These are phyloP conservation scores for Sinocyclocheilus maitianheensis DNA, from an alignment of 2,113 vertebrate species.

Conservation along the genomic window DNA sequence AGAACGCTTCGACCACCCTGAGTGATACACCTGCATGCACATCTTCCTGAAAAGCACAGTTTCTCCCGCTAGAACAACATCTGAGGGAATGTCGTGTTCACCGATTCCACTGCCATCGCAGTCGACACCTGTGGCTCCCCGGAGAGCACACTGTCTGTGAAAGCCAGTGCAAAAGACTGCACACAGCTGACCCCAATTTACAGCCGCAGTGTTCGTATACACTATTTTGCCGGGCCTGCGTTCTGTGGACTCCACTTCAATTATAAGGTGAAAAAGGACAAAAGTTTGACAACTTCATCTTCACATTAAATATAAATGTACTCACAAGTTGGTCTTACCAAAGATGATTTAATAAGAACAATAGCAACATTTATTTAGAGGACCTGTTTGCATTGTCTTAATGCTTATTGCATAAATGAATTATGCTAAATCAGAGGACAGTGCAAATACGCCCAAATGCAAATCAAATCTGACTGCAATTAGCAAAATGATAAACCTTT, in stretches of 20 bases:
- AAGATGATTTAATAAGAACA: not conserved
- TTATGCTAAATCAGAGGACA: not conserved
- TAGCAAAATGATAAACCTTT: not conserved
- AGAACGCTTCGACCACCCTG: not conserved
- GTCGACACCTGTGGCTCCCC: constrained; percentile 31
- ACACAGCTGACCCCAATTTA: constrained; percentile 44
- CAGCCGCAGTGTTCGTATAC: not conserved
- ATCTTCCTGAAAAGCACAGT: constrained; percentile 19
- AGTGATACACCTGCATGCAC: not conserved
- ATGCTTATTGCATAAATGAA: not conserved
- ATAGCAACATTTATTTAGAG: not conserved
- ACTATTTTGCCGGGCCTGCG: not conserved
- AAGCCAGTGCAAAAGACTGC: constrained; percentile 26
- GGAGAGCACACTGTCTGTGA: constrained; percentile 7
- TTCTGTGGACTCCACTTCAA: not conserved
- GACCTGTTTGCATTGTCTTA: not conserved
- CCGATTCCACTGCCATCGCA: not conserved
- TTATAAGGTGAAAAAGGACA: constrained; percentile 17
- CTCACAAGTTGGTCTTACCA: not conserved
- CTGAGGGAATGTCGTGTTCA: constrained; percentile 27
- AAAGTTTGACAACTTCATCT: not conserved
- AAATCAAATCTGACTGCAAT: not conserved
- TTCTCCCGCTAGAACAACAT: not conserved
- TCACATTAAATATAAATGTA: not conserved
- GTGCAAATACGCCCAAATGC: not conserved